These are phyloP conservation scores for Hydropsyche betteni DNA, from an alignment of 2,888 invertebrate genomes.

Conservation along the genomic window DNA sequence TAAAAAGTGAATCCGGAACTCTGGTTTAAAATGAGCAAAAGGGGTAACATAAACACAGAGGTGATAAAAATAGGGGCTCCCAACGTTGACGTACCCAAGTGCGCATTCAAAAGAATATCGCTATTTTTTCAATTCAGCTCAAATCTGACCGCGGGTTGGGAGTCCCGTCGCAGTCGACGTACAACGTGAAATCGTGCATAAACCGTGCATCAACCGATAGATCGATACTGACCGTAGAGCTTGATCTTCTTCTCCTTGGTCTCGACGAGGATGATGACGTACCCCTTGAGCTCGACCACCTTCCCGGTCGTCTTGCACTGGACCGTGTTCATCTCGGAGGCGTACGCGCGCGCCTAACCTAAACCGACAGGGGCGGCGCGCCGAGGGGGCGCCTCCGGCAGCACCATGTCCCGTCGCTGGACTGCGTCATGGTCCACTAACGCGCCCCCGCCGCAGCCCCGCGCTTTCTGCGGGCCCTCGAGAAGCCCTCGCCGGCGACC, in stretches of 20 bases:
- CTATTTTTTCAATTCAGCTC: no score
- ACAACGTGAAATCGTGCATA: no score
- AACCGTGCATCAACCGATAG: no score
- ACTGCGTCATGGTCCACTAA: constrained; percentile 45
- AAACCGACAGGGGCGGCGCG: no score
- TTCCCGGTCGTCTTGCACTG: constrained; percentile 60
- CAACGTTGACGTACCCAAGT: no score
- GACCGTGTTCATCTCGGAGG: constrained; percentile 63
- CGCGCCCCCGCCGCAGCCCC: constrained; percentile 1
- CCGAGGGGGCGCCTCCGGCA: constrained; percentile 40
- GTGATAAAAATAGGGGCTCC: no score
- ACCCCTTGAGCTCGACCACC: constrained; percentile 91
- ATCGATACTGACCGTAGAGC: constrained; percentile 77
- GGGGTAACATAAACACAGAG: no score
- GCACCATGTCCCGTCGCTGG: constrained; percentile 49
- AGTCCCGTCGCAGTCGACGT: no score
- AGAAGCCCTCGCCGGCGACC: constrained; percentile 8
- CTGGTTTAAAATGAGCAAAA: no score
- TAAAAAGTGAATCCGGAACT: no score
- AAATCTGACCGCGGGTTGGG: no score
- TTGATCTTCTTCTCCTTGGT: constrained; percentile 94
- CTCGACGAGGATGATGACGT: constrained; percentile 93
- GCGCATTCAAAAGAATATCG: no score
- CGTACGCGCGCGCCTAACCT: background rate
- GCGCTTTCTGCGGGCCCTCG: constrained; percentile 20